Evolutionary conservation across 1,140 invertebrate species (phyloP), one percentile per base, ranked within the genome.

Genomic region (Bombus consobrinus): DNA sequence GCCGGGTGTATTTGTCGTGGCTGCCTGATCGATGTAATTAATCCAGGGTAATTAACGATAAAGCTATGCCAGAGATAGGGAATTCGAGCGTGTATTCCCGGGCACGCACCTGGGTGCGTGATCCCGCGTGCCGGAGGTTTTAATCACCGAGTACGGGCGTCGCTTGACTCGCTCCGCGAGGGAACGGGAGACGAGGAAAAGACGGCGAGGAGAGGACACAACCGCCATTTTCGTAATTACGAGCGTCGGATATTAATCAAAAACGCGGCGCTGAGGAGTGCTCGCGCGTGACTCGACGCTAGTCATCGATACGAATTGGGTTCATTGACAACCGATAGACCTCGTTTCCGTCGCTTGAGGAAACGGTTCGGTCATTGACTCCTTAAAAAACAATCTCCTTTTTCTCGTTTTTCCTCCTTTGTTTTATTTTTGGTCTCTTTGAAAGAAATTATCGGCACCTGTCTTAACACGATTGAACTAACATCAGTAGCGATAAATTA

Each of bases 181-280:
- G 1, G 72, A 12, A 34, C 3, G n/a, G 57, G 47, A n/a, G 53
- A 15, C 59, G 28, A 5, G 77, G 68, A 73, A 74, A 85, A 85
- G 84, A 81, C 73, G 81, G 66, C 57, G 85, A 66, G 28, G 81
- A 87, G 85, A 87, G 81, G 71, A 75, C 43, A 74, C 77, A 71
- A 85, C 34, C 59, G 53, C 79, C 84, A 85, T 85, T 85, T 85
- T 85, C 84, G 84, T 85, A 85, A 85, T 85, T 85, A 81, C 84
- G 59, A 43, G n/a, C 84, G 53, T 34, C 71, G 84, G 84, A 81
- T 85, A 87, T 87, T 87, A 87, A 83, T 83, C 74, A 81, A 73
- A 72, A 76, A 72, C 47, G 18, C 68, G 28, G 34, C 37, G 66
- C 32, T 32, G 41, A 32, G n/a, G 37, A 47, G 41, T 1, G n/a